Evolutionary conservation across 2,888 invertebrate genomes (phyloP), one percentile per base, ranked within the genome.

Genomic region (Melolontha melolontha): DNA sequence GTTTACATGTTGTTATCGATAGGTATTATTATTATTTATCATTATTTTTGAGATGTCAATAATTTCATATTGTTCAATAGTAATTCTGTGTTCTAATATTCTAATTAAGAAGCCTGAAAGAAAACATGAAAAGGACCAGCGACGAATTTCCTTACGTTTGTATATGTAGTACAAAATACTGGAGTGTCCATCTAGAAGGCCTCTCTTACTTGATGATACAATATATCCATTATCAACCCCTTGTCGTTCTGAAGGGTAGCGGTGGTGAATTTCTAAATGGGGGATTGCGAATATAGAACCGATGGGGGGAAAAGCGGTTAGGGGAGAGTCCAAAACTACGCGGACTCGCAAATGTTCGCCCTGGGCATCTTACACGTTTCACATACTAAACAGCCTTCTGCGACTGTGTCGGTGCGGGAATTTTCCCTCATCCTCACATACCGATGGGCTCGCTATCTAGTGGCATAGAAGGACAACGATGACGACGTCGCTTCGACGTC

Each of bases 151-250:
- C 10, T 34, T 34, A 34, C 10, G 10, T 34, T 34, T 34, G 34
- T 34, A 34, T 5, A 34, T 34, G 6, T 34, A 1, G 1, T 10
- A 34, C 34, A 34, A 6, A 34, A 34, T 34, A 34, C 34, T 34
- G 10, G 6, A 34, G 10, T 34, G 34, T 34, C 34, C 34, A 44
- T 42, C 42, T 27, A 29, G 22, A n/a, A 42, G 40, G 7, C 41
- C 11, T 34, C 51, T 51, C 51, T 27, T 74, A 72, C 77, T 79
- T 79, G 80, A 80, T 80, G 81, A 81, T 81, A 81, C 81, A 80
- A 81, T 80, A 78, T 80, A 80, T 80, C 80, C 80, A 81, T 81
- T 81, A 81, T 80, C 80, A 80, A 77, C 73, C 78, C 79, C 80
- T 76, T 65, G 66, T 55, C 57, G 66, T 59, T 59, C 47, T 29